Evolutionary conservation across 2,797 vertebrate genomes (phyloP).

Genomic region (Cossypha heuglini): DNA sequence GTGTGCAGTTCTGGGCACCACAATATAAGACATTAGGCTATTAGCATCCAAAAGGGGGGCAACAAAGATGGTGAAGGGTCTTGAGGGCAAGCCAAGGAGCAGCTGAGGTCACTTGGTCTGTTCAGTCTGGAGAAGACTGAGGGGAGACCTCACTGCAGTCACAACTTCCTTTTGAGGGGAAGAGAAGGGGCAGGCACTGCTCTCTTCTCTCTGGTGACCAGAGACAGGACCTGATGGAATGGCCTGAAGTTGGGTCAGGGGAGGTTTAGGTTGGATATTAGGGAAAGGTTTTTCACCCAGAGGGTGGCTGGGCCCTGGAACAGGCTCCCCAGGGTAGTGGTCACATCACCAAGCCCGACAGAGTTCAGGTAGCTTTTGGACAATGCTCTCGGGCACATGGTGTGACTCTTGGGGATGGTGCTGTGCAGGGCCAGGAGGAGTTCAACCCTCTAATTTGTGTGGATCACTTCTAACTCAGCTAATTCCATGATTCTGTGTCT

Average conservation of each 20-base stretch:
- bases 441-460: background rate
- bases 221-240: background rate
- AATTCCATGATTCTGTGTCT: background rate
- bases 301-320: background rate
- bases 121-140: background rate
- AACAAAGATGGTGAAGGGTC: background rate
- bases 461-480: background rate
- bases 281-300: background rate
- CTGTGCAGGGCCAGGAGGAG: background rate
- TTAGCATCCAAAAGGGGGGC: background rate
- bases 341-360: background rate
- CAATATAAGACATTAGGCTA: background rate
- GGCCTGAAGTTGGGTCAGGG: background rate
- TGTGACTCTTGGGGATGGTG: background rate
- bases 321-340: background rate
- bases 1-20: background rate
- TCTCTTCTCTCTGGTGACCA: background rate
- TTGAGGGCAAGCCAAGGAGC: background rate
- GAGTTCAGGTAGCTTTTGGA: fast-evolving
- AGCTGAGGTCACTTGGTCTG: background rate
- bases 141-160: background rate
- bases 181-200: background rate
- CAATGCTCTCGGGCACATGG: background rate
- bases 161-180: background rate
- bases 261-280: background rate